These are phyloP conservation scores for Masnerella sp. DNA, from an alignment of 2,888 invertebrate species.

Conservation along the genomic window DNA sequence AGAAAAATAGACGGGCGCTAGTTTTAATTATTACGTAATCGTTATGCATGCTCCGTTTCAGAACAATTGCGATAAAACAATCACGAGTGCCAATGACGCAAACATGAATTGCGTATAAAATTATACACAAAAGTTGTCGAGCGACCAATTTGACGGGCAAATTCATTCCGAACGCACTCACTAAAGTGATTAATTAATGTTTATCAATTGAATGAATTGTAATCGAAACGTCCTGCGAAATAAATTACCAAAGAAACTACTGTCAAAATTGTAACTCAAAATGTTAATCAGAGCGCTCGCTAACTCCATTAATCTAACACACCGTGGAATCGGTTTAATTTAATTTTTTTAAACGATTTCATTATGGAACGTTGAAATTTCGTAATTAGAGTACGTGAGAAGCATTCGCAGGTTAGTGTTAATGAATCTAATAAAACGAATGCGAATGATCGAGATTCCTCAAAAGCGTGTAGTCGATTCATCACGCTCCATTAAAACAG, in stretches of 20 bases:
- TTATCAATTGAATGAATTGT: conserved; percentile 1
- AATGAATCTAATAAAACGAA: conserved; percentile 4
- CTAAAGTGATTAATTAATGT: conserved; percentile 4
- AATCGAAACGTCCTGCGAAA: not conserved
- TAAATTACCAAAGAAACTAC: not conserved
- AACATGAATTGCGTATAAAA: conserved; percentile 16
- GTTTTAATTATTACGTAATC: conserved; percentile 36
- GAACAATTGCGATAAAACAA: conserved; percentile 25
- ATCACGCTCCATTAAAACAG: conserved; percentile 14
- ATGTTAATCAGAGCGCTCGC: too few relatives aligned
- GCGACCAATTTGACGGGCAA: not conserved
- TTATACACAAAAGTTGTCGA: not conserved
- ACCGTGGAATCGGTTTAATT: too few relatives aligned
- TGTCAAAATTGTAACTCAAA: not conserved
- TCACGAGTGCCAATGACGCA: conserved; percentile 20
- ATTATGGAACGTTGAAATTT: not conserved
- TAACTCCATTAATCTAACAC: not conserved
- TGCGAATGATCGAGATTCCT: conserved; percentile 21
- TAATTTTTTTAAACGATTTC: too few relatives aligned
- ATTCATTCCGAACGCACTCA: not conserved
- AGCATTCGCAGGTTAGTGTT: not conserved
- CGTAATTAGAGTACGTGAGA: not conserved
- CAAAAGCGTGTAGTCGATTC: conserved; percentile 17
- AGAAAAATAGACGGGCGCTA: conserved; percentile 48
- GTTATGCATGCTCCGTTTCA: conserved; percentile 19